These are phyloP conservation scores for Plemyria rubiginata DNA, from an alignment of 2,888 invertebrate species.

Conservation along the genomic window DNA sequence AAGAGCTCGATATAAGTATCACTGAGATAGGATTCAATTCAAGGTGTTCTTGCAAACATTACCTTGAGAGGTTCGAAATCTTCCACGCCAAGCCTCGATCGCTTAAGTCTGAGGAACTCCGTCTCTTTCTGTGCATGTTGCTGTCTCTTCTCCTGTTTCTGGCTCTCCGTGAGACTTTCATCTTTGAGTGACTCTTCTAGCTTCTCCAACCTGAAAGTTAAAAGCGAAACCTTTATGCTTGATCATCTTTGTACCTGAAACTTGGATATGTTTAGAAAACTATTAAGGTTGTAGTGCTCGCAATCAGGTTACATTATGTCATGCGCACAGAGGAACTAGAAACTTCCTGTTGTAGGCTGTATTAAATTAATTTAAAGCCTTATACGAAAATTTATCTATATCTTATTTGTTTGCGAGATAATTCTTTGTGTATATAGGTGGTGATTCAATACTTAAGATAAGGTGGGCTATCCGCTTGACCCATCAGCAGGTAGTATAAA, in stretches of 20 bases:
- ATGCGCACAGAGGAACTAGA: background rate
- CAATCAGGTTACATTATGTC: background rate
- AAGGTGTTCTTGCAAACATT: constrained; percentile 7
- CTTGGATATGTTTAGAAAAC: background rate
- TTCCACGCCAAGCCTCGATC: constrained; percentile 97
- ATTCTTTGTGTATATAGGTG: too few relatives aligned
- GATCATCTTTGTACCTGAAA: background rate
- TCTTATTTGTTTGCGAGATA: too few relatives aligned
- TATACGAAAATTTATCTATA: too few relatives aligned
- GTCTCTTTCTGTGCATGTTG: constrained; percentile 99
- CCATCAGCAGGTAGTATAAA: too few relatives aligned
- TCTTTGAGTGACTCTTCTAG: constrained; percentile 98
- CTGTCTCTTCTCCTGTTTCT: constrained; percentile 96
- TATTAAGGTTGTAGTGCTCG: background rate
- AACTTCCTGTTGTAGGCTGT: too few relatives aligned
- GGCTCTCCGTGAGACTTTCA: constrained; percentile 96
- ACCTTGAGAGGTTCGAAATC: constrained; percentile 99
- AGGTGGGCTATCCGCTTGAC: too few relatives aligned
- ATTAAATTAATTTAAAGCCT: too few relatives aligned
- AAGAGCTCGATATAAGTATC: too few relatives aligned
- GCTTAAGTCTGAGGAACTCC: constrained; percentile 97
- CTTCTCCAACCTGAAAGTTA: constrained; percentile 89
- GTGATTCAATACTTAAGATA: too few relatives aligned
- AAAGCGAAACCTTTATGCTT: background rate
- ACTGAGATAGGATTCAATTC: background rate